Conservation (phyloP, 2,113 vertebrate species). For the pig (Sus scrofa) region DNA sequence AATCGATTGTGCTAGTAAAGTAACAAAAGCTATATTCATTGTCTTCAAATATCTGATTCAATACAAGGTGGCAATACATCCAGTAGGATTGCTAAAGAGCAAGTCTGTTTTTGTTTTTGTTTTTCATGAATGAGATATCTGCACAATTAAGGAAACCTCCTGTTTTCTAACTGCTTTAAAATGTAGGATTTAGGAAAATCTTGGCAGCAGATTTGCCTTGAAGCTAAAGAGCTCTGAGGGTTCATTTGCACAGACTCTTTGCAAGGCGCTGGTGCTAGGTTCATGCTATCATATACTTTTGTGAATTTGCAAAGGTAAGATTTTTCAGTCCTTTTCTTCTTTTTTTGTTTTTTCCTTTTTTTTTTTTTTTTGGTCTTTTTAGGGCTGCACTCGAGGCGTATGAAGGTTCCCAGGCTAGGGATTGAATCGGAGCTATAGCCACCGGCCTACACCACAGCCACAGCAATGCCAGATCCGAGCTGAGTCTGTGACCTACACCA, state of each 20-base stretch:
- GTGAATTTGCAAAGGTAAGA: neutral
- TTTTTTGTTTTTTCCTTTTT: too few relatives aligned
- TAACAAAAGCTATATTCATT: neutral
- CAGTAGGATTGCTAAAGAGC: neutral
- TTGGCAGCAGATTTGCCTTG: neutral
- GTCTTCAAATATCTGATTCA: conserved; percentile 27
- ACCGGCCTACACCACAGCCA: too few relatives aligned
- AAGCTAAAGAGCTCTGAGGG: neutral
- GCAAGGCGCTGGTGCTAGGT: neutral
- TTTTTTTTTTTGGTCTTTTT: too few relatives aligned
- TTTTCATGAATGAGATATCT: conserved; percentile 31
- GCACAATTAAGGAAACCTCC: neutral
- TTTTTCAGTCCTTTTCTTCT: neutral
- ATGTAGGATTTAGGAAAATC: neutral
- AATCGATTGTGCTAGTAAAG: neutral
- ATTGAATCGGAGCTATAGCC: too few relatives aligned
- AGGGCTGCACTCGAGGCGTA: too few relatives aligned
- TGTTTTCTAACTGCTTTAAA: conserved; percentile 51
- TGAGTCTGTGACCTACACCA: too few relatives aligned
- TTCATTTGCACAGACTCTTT: neutral
- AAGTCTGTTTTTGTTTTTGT: conserved; percentile 41
- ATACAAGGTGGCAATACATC: neutral
- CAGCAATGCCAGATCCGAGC: too few relatives aligned
- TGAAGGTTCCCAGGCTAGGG: too few relatives aligned
- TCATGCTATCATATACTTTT: neutral